A percentile compares a stretch with the other conserved stretches of the same genome.
Conservation (phyloP, 1,140 invertebrate genomes). For the Spodoptera litura region DNA sequence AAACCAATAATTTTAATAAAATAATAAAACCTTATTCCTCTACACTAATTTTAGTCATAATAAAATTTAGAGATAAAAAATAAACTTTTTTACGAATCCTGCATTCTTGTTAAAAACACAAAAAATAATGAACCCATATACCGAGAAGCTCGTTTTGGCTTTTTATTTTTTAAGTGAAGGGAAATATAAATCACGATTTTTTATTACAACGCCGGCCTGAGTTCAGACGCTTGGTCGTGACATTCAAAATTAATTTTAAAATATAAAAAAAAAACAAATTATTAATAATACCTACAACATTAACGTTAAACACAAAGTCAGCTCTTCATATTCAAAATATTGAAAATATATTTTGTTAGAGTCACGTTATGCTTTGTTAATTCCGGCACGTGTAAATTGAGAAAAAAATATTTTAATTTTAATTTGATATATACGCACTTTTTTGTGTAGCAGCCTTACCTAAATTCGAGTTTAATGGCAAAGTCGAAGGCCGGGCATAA, state of each 20-base stretch:
- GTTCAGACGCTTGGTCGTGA: constrained; percentile 35
- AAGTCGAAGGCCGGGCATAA: constrained; percentile 14
- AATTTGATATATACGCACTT: neutral
- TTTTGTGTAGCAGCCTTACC: neutral
- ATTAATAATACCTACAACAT: constrained; percentile 5
- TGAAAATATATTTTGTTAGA: neutral
- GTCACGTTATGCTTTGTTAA: constrained; percentile 9
- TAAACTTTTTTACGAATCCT: constrained; percentile 8
- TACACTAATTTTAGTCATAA: constrained; percentile 10
- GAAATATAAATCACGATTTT: constrained; percentile 46
- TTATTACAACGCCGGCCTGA: constrained; percentile 26
- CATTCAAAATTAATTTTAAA: constrained; percentile 44
- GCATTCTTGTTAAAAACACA: constrained; percentile 5
- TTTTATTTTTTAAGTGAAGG: constrained; percentile 43
- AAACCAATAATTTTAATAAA: neutral
- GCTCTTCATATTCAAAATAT: neutral
- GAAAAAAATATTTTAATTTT: neutral
- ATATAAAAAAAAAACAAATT: constrained; percentile 20
- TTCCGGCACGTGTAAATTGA: neutral
- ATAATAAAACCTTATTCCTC: neutral
- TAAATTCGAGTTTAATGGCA: constrained; percentile 13
- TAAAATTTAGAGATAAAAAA: constrained; percentile 9
- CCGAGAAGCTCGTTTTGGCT: constrained; percentile 26
- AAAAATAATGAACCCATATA: constrained; percentile 41
- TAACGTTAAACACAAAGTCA: neutral